Evolutionary conservation across 2,113 vertebrate species (phyloP).

Genomic region (Chrysemys picta): DNA sequence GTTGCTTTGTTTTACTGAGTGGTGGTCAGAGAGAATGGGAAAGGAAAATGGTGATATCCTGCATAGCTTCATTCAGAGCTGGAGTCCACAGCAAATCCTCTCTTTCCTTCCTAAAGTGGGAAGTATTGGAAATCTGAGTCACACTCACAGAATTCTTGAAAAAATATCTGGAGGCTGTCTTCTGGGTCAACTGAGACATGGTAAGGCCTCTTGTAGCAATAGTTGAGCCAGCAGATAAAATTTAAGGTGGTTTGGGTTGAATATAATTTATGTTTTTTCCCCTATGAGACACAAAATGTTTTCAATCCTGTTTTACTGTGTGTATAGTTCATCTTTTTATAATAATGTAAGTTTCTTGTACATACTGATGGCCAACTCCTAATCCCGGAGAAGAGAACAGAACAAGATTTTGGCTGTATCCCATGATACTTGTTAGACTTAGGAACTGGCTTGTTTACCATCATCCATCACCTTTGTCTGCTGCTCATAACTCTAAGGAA

Average conservation of each 20-base stretch:
- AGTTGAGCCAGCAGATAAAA: neutral
- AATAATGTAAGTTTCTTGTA: neutral
- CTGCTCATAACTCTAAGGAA: neutral
- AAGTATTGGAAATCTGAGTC: neutral
- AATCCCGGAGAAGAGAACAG: neutral
- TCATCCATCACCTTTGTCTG: neutral
- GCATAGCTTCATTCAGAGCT: neutral
- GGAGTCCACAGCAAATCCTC: neutral
- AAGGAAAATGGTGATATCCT: neutral
- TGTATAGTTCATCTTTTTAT: neutral
- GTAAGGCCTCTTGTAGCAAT: neutral
- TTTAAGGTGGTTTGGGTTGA: neutral
- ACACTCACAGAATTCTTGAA: neutral
- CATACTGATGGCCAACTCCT: neutral
- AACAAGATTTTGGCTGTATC: neutral
- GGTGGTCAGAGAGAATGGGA: neutral
- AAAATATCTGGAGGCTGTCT: neutral
- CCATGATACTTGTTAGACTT: neutral
- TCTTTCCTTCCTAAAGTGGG: neutral
- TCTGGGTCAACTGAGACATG: neutral
- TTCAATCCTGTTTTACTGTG: neutral
- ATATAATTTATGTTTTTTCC: neutral
- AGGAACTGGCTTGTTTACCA: neutral
- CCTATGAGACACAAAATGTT: neutral
- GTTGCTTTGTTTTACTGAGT: neutral